Conservation (phyloP, 2,113 vertebrate genomes). For the Clinocottus analis region DNA sequence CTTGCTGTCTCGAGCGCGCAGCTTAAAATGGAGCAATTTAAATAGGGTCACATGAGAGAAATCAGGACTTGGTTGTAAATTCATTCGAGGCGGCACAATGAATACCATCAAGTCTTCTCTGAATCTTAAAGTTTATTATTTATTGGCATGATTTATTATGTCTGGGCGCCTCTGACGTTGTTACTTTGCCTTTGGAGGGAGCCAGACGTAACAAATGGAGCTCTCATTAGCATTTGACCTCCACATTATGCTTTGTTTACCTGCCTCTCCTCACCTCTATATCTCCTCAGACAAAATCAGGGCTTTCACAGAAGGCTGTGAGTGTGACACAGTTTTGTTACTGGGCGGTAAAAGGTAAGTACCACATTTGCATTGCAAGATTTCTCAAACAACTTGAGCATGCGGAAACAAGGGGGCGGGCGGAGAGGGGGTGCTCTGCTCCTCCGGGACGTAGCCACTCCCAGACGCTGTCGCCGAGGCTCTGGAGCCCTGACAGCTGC, state of each 20-base stretch:
- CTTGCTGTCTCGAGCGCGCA: conserved; percentile 33
- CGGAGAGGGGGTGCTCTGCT: conserved; percentile 38
- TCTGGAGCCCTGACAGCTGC: conserved; percentile 72
- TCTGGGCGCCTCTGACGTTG: conserved; percentile 56
- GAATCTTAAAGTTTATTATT: conserved; percentile 64
- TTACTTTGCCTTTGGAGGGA: conserved; percentile 68
- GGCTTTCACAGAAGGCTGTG: conserved; percentile 54
- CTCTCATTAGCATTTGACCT: conserved; percentile 81
- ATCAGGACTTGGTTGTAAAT: conserved; percentile 58
- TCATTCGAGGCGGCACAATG: conserved; percentile 39
- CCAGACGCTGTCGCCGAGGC: conserved; percentile 64
- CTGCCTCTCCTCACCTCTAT: conserved; percentile 69
- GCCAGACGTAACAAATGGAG: conserved; percentile 72
- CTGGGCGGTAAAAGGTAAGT: conserved; percentile 70
- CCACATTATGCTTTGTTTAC: conserved; percentile 80
- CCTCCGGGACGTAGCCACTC: conserved; percentile 70
- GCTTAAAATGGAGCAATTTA: conserved; percentile 57
- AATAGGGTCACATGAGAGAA: conserved; percentile 62
- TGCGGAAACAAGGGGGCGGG: conserved; percentile 49
- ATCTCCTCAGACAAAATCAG: conserved; percentile 74
- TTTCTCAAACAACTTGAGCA: conserved; percentile 73
- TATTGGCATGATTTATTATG: conserved; percentile 78
- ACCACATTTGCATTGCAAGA: conserved; percentile 76
- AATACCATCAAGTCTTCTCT: conserved; percentile 42
- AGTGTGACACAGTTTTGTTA: conserved; percentile 74